Evolutionary conservation across 2,797 vertebrate species (phyloP).

Genomic region (Bryconaethiops microstoma): DNA sequence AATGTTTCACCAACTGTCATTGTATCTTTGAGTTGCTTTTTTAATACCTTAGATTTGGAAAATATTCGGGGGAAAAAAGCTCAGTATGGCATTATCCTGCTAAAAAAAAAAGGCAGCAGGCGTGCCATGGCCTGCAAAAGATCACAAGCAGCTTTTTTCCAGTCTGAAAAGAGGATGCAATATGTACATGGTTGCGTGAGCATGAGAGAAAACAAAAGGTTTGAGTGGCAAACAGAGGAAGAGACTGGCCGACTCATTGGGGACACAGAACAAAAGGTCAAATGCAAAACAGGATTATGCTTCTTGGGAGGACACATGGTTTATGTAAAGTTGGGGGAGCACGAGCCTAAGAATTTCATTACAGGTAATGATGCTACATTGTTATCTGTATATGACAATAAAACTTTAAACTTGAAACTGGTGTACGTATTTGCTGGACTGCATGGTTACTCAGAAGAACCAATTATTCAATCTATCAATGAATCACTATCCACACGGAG

Average conservation of each 20-base stretch:
- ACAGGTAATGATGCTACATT: too few species aligned
- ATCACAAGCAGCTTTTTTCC: background rate
- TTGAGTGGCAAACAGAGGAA: constrained; percentile 22
- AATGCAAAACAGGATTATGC: background rate
- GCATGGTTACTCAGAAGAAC: background rate
- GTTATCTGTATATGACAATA: too few species aligned
- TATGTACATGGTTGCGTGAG: background rate
- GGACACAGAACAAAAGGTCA: background rate
- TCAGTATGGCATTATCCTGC: background rate
- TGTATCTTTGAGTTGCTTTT: constrained; percentile 52
- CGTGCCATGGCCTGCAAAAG: constrained; percentile 4
- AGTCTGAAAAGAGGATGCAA: constrained; percentile 20
- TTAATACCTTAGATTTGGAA: constrained; percentile 41
- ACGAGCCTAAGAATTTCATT: too few species aligned
- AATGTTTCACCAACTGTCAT: constrained; percentile 33
- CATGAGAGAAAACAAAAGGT: background rate
- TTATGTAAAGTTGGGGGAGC: too few species aligned
- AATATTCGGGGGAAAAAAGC: background rate
- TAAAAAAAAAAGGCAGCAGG: background rate
- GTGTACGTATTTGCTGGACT: background rate
- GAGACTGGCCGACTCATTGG: background rate
- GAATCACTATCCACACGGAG: background rate
- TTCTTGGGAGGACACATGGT: constrained; percentile 25
- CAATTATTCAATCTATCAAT: background rate
- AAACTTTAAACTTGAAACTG: too few species aligned